Percentiles rank a stretch among this genome's conserved stretches.
phyloP scores from a whole-genome alignment of 2,113 vertebrate genomes.

The Riparia riparia region DNA sequence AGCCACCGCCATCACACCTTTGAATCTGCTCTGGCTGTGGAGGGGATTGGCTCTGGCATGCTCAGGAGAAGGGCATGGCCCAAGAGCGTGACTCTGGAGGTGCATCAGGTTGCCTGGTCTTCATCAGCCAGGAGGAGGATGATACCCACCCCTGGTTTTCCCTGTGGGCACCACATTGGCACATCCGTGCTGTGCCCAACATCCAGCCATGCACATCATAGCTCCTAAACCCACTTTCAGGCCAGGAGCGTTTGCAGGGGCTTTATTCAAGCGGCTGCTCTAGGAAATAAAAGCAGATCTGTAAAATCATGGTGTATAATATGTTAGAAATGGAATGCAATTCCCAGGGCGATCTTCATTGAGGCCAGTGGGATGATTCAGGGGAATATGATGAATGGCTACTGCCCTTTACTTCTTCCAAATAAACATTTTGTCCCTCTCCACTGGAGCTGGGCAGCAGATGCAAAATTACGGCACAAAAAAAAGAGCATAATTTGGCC shows the following conservation, averaged over 20 bases:
- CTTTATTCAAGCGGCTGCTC: neutral
- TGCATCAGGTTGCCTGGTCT: neutral
- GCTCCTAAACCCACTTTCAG: neutral
- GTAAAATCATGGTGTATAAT: neutral
- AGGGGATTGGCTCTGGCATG: neutral
- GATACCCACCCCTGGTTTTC: neutral
- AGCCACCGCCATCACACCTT: neutral
- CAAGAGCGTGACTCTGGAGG: neutral
- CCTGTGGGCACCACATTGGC: neutral
- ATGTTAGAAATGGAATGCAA: constrained; percentile 9
- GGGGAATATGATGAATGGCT: constrained; percentile 47
- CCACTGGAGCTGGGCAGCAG: constrained; percentile 37
- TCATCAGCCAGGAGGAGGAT: neutral
- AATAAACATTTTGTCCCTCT: constrained; percentile 41
- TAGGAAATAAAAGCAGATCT: neutral
- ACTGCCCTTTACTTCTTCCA: constrained; percentile 42
- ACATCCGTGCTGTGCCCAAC: neutral
- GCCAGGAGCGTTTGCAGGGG: neutral
- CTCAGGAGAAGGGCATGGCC: neutral
- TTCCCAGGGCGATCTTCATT: constrained; percentile 11
- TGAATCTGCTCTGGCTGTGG: neutral
- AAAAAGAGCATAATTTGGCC: constrained; percentile 70
- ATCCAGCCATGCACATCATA: fast-evolving
- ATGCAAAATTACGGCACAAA: constrained; percentile 63
- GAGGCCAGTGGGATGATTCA: constrained; percentile 24